A percentile compares a stretch with the other conserved stretches of the same genome.
Evolutionary conservation across 2,797 vertebrate species (phyloP).

Genomic region (Pseudochirops cupreus): DNA sequence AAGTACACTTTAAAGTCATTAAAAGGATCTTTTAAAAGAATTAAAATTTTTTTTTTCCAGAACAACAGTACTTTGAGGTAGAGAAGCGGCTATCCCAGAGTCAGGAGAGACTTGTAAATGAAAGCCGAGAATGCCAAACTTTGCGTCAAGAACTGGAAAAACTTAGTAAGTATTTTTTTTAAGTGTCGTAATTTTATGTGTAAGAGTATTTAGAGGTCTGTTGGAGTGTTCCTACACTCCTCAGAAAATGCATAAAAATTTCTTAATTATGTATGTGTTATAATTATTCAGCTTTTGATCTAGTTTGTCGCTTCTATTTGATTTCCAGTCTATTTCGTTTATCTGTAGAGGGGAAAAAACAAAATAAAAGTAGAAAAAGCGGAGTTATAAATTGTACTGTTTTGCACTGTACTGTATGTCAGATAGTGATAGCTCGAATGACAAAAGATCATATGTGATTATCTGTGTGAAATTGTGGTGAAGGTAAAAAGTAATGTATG

Average conservation of each 20-base stretch:
- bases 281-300: background rate
- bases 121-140: slow-evolving; percentile 91
- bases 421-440: background rate
- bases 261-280: background rate
- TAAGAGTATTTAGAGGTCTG: background rate
- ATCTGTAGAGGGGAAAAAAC: background rate
- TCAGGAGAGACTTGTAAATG: slow-evolving; percentile 92
- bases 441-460: slow-evolving; percentile 7
- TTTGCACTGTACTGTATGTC: background rate
- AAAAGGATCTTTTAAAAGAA: background rate
- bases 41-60: slow-evolving; percentile 80
- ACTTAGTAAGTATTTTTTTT: slow-evolving; percentile 87
- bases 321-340: background rate
- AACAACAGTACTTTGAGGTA: slow-evolving; percentile 98
- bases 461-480: slow-evolving; percentile 5
- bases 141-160: slow-evolving; percentile 90
- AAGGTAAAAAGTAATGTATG: background rate
- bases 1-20: background rate
- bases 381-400: background rate
- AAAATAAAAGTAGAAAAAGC: background rate
- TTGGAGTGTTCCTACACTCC: background rate
- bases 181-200: background rate
- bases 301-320: background rate
- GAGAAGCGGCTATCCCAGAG: slow-evolving; percentile 94
- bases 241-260: background rate